These are phyloP conservation scores for Dasyurus viverrinus DNA, from an alignment of 2,113 vertebrate species.

Conservation along the genomic window DNA sequence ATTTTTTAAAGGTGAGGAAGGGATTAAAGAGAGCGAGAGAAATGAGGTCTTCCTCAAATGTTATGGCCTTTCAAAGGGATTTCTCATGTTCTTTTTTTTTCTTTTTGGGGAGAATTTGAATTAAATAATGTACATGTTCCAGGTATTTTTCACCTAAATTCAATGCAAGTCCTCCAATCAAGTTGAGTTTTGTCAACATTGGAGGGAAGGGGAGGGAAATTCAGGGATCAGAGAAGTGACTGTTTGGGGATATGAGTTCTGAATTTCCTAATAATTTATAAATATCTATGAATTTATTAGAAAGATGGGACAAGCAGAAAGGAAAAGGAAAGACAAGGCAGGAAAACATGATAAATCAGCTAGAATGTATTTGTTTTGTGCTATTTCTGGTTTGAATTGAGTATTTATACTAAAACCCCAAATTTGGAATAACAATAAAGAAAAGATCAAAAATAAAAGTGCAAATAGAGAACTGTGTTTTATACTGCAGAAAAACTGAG, in stretches of 20 bases:
- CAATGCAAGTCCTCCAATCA: not conserved
- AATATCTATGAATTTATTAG: not conserved
- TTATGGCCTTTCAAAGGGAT: not conserved
- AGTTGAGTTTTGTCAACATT: not conserved
- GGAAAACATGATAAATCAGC: not conserved
- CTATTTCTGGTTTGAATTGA: not conserved
- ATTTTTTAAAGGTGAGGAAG: not conserved
- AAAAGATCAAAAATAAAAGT: constrained; percentile 25
- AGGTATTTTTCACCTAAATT: not conserved
- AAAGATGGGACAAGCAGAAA: not conserved
- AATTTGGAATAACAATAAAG: not conserved
- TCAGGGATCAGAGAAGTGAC: not conserved
- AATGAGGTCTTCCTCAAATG: not conserved
- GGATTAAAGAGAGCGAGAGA: not conserved
- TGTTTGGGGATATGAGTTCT: not conserved
- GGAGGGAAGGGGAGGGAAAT: not conserved
- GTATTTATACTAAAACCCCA: not conserved
- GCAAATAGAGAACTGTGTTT: constrained; percentile 4
- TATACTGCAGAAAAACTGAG: not conserved
- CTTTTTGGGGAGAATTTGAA: not conserved
- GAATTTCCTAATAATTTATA: not conserved
- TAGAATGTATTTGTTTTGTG: not conserved
- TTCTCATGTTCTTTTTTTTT: not conserved
- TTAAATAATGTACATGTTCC: not conserved
- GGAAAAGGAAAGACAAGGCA: not conserved